Conservation (phyloP, 2,888 invertebrate genomes). For the Asteroscopus sphinx region DNA sequence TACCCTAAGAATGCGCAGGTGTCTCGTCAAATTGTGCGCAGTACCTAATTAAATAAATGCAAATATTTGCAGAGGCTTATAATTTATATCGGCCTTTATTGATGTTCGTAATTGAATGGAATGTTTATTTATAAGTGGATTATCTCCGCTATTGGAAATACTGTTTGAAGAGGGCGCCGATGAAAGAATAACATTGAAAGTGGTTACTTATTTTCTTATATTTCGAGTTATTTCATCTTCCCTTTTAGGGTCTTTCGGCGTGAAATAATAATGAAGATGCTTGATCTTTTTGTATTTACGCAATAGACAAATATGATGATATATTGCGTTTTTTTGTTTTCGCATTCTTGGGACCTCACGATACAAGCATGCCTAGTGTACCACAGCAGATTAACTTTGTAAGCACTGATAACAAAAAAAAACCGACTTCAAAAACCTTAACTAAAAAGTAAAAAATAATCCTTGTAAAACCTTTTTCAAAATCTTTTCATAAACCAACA, state of each 20-base stretch:
- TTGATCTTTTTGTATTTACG: too few relatives aligned
- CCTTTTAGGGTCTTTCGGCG: conserved; percentile 1
- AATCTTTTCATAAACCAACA: too few relatives aligned
- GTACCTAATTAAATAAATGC: conserved; percentile 51
- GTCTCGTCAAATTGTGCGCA: conserved; percentile 46
- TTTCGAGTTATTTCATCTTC: conserved; percentile 20
- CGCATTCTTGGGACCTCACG: too few relatives aligned
- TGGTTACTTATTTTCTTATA: conserved; percentile 34
- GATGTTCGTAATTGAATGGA: conserved; percentile 51
- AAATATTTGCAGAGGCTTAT: conserved; percentile 54
- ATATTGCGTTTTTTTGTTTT: too few relatives aligned
- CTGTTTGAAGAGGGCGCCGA: conserved; percentile 37
- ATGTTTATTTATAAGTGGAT: conserved; percentile 51
- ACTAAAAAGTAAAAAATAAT: too few relatives aligned
- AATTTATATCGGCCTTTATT: conserved; percentile 51
- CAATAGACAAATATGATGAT: too few relatives aligned
- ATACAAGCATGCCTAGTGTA: too few relatives aligned
- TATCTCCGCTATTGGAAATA: conserved; percentile 44
- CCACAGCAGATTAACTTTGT: too few relatives aligned
- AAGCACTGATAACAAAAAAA: too few relatives aligned
- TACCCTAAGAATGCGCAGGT: conserved; percentile 42
- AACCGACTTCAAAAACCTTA: too few relatives aligned
- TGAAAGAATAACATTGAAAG: conserved; percentile 41
- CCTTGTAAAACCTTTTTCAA: too few relatives aligned
- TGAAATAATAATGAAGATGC: too few relatives aligned